Percentiles rank a stretch among this genome's conserved stretches.
phyloP scores from a whole-genome alignment of 2,888 invertebrate genomes.

The Tachina grossa region DNA sequence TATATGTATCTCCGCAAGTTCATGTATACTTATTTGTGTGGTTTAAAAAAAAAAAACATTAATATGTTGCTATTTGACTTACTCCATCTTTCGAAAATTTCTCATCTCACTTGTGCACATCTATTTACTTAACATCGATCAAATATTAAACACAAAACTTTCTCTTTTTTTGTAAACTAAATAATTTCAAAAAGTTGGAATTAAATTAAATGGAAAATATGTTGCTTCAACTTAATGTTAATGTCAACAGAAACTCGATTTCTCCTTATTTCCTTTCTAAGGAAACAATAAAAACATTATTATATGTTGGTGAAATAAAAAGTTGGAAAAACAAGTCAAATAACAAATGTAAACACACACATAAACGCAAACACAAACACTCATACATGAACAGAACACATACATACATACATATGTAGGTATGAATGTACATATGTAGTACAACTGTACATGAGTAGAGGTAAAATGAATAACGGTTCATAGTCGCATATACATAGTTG shows the following conservation, averaged over 20 bases:
- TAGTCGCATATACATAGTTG: constrained; percentile 31
- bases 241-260: constrained; percentile 54
- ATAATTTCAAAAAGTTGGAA: constrained; percentile 19
- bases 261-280: constrained; percentile 51
- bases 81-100: background rate
- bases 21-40: too few species aligned
- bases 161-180: background rate
- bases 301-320: constrained; percentile 10
- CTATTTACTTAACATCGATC: background rate
- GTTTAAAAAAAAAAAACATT: too few species aligned
- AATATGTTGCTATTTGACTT: too few species aligned
- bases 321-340: constrained; percentile 30
- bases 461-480: constrained; percentile 39
- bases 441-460: background rate
- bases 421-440: background rate
- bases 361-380: background rate
- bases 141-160: background rate
- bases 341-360: constrained; percentile 13
- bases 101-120: background rate
- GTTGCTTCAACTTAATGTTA: constrained; percentile 53
- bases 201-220: constrained; percentile 34
- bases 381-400: background rate
- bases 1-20: too few species aligned
- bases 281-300: constrained; percentile 9
- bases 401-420: background rate